A percentile compares a stretch with the other conserved stretches of the same genome.
Conservation (phyloP, 2,888 invertebrate genomes). For the Erebia epiphron region DNA sequence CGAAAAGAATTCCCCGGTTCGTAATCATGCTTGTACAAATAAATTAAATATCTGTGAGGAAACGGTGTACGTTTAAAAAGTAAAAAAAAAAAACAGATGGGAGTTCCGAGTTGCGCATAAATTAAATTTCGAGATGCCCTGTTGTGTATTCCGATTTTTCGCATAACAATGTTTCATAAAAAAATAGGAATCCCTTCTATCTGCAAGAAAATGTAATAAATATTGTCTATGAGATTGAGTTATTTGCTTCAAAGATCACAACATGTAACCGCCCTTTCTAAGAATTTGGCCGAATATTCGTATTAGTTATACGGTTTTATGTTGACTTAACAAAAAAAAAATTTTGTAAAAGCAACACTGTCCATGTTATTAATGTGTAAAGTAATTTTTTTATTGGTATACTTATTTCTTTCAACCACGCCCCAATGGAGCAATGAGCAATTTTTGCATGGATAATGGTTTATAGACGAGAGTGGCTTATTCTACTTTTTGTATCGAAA, state of each 20-base stretch:
- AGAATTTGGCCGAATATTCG: not conserved
- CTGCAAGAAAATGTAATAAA: slow-evolving; percentile 41
- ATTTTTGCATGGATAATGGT: no score
- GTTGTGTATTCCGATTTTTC: slow-evolving; percentile 45
- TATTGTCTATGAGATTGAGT: slow-evolving; percentile 33
- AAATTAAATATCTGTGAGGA: slow-evolving; percentile 45
- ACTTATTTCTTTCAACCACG: no score
- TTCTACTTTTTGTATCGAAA: no score
- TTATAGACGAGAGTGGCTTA: no score
- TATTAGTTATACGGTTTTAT: no score
- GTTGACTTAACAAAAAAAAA: no score
- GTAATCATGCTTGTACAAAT: slow-evolving; percentile 37
- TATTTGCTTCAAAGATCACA: slow-evolving; percentile 27
- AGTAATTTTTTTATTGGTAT: no score
- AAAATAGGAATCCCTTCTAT: slow-evolving; percentile 38
- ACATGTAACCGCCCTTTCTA: slow-evolving; percentile 24
- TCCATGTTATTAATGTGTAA: no score
- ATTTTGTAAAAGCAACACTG: no score
- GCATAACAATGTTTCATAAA: slow-evolving; percentile 44
- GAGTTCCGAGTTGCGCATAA: slow-evolving; percentile 50
- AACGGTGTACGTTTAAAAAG: slow-evolving; percentile 41
- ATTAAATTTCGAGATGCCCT: slow-evolving; percentile 66
- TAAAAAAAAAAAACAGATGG: slow-evolving; percentile 44
- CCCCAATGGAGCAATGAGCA: no score
- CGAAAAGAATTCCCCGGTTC: slow-evolving; percentile 39